A percentile compares a stretch with the other conserved stretches of the same genome.
These are phyloP conservation scores for Alces alces DNA, from an alignment of 2,113 vertebrate species.

Conservation along the genomic window DNA sequence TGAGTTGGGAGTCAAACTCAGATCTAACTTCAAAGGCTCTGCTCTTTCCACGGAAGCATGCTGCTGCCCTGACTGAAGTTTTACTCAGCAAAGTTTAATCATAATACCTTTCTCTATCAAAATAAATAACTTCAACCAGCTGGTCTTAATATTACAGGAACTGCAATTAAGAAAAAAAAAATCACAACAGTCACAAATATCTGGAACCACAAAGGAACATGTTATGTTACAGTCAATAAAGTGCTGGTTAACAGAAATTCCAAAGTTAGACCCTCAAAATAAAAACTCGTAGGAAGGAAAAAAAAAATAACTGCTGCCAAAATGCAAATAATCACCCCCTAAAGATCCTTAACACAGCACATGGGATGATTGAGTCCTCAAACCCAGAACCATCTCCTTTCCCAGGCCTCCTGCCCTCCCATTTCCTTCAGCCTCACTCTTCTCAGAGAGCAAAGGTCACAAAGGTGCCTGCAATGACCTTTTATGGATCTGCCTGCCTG, in stretches of 20 bases:
- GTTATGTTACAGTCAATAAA: slow-evolving; percentile 53
- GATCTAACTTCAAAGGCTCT: background rate
- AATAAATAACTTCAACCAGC: slow-evolving; percentile 64
- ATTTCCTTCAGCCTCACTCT: background rate
- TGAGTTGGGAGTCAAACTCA: background rate
- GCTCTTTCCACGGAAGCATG: background rate
- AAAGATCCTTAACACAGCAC: background rate
- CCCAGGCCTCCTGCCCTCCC: background rate
- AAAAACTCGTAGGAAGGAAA: slow-evolving; percentile 23
- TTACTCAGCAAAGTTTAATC: background rate
- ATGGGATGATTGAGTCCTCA: background rate
- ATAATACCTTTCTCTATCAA: slow-evolving; percentile 58
- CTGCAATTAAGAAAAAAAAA: slow-evolving; percentile 62
- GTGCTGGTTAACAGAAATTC: slow-evolving; percentile 42
- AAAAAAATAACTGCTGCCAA: background rate
- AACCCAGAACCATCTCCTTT: background rate
- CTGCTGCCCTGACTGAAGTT: background rate
- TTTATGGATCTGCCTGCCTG: slow-evolving; percentile 46
- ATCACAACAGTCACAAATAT: slow-evolving; percentile 56
- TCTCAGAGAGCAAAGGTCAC: background rate
- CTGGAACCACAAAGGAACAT: slow-evolving; percentile 51
- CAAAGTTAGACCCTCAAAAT: slow-evolving; percentile 54
- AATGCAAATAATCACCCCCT: slow-evolving; percentile 29
- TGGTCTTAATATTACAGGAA: slow-evolving; percentile 62
- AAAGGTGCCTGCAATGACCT: slow-evolving; percentile 27